These are phyloP conservation scores for Eurypyga helias DNA, from an alignment of 2,113 vertebrate species.

Conservation along the genomic window DNA sequence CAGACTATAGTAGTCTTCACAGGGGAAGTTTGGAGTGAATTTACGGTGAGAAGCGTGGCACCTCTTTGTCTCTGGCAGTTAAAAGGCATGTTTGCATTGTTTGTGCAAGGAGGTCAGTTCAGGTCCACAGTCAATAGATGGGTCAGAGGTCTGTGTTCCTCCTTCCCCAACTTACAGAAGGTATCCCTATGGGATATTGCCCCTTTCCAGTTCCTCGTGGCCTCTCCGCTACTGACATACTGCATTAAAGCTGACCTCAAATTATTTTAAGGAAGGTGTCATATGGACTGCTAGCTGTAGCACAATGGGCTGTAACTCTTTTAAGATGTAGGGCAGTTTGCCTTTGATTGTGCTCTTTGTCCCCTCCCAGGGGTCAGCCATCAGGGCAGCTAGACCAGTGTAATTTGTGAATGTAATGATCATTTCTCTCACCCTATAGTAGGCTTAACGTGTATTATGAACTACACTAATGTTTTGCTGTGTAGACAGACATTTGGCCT, in stretches of 20 bases:
- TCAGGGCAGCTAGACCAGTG: background rate
- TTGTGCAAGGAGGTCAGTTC: background rate
- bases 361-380: background rate
- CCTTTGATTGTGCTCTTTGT: conserved; percentile 16
- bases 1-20: background rate
- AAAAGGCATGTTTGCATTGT: background rate
- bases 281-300: background rate
- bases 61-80: background rate
- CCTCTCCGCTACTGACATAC: background rate
- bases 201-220: background rate
- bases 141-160: conserved; percentile 27
- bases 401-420: background rate
- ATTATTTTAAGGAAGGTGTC: conserved; percentile 41
- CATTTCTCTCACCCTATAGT: background rate
- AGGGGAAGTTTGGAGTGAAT: background rate
- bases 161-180: background rate
- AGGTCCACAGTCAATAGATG: background rate
- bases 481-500: background rate
- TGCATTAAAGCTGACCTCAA: background rate
- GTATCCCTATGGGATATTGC: background rate
- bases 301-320: background rate
- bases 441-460: background rate
- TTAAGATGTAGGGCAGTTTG: background rate
- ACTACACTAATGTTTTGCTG: background rate
- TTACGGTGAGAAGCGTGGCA: background rate